Conservation (phyloP, 2,797 vertebrate genomes). For the Gadopsis marmoratus region DNA sequence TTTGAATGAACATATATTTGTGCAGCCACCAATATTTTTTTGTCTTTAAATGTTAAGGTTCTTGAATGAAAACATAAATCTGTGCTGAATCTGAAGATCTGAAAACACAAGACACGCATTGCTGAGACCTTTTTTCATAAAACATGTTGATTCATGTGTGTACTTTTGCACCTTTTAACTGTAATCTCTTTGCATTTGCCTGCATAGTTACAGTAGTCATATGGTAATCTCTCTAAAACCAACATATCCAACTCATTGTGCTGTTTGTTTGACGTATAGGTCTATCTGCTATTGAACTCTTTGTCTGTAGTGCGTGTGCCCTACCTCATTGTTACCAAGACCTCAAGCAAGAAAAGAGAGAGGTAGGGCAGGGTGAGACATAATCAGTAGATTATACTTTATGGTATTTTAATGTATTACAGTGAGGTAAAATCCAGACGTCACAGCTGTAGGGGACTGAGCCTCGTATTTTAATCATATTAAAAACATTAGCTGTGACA, state of each 20-base stretch:
- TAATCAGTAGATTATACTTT: not conserved
- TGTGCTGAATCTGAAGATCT: not conserved
- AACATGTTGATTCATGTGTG: not conserved
- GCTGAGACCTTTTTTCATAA: not conserved
- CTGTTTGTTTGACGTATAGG: not conserved
- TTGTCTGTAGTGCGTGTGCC: not conserved
- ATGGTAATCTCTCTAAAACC: not conserved
- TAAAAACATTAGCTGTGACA: not conserved
- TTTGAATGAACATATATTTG: conserved; percentile 16
- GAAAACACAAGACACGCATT: not conserved
- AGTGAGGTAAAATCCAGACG: not conserved
- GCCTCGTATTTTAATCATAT: not conserved
- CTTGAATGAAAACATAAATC: not conserved
- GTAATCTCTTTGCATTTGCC: not conserved
- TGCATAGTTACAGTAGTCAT: not conserved
- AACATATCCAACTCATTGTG: not conserved
- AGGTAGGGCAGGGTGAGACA: not conserved
- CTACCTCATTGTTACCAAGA: conserved; percentile 5
- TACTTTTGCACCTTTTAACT: not conserved
- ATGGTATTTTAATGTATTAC: not conserved
- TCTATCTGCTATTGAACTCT: conserved; percentile 10
- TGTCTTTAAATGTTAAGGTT: not conserved
- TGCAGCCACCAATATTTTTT: not conserved
- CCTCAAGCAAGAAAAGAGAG: not conserved
- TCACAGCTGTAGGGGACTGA: not conserved